Evolutionary conservation across 23 tunicate genomes (phyloP).

Genomic region (Styela clava): DNA sequence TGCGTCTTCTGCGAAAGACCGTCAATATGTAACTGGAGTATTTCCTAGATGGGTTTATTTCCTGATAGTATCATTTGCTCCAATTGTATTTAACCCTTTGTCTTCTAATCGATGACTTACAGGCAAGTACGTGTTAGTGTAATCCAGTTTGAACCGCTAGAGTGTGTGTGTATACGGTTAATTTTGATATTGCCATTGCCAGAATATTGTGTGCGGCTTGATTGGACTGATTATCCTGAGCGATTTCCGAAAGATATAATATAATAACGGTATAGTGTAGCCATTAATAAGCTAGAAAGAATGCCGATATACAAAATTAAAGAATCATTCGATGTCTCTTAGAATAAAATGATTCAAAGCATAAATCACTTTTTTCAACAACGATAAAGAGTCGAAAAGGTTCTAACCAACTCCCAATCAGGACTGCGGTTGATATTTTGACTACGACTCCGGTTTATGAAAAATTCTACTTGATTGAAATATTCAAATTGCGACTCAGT

Average conservation of each 20-base stretch:
- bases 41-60: slow-evolving; percentile 29
- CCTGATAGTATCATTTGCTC: slow-evolving; percentile 2
- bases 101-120: background rate
- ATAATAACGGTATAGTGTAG: background rate
- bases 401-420: too few species aligned
- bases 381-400: too few species aligned
- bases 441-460: too few species aligned
- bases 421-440: too few species aligned
- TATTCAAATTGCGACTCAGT: too few species aligned
- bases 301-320: too few species aligned
- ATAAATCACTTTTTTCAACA: too few species aligned
- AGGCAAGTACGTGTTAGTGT: background rate
- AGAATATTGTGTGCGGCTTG: background rate
- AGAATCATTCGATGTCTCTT: too few species aligned
- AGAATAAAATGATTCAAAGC: too few species aligned
- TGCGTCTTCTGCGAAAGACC: background rate
- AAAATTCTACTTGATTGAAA: too few species aligned
- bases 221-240: background rate
- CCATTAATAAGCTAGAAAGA: too few species aligned
- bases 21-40: slow-evolving; percentile 2
- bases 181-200: background rate
- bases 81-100: slow-evolving; percentile 4
- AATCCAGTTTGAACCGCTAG: background rate
- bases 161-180: background rate
- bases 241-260: background rate